phyloP scores from a whole-genome alignment of 2,797 vertebrate genomes.

The Limosa lapponica region DNA sequence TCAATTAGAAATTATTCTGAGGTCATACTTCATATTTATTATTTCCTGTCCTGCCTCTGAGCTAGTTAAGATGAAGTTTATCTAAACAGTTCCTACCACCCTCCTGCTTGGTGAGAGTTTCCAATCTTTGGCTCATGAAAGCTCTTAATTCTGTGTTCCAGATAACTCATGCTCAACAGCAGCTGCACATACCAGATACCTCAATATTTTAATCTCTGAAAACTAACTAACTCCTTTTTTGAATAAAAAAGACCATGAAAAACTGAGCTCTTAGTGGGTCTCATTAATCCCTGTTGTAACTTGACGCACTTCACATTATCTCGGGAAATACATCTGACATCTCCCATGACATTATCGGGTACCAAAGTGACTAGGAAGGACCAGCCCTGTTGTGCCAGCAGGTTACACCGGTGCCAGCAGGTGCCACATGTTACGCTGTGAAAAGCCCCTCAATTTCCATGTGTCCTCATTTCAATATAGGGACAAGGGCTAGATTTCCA shows the following conservation, averaged over 20 bases:
- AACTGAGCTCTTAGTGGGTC: neutral
- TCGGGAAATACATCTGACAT: neutral
- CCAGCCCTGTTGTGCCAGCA: neutral
- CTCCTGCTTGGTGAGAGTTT: neutral
- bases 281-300: slow-evolving; percentile 10
- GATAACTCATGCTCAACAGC: neutral
- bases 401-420: too few species aligned
- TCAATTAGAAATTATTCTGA: neutral
- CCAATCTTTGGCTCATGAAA: neutral
- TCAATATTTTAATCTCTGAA: neutral
- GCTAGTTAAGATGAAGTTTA: neutral
- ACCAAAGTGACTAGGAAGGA: neutral
- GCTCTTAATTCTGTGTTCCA: neutral
- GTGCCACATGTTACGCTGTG: neutral
- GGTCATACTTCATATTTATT: neutral
- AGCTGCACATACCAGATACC: neutral
- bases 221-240: neutral
- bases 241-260: neutral
- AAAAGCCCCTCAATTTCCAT: neutral
- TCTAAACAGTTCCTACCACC: neutral
- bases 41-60: neutral
- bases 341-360: neutral
- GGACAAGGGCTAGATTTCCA: slow-evolving; percentile 37
- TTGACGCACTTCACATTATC: neutral
- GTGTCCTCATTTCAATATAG: neutral